Base-by-base conservation (phyloP, 2,888 invertebrate species). In the Tetrapedia diversipes region DNA sequence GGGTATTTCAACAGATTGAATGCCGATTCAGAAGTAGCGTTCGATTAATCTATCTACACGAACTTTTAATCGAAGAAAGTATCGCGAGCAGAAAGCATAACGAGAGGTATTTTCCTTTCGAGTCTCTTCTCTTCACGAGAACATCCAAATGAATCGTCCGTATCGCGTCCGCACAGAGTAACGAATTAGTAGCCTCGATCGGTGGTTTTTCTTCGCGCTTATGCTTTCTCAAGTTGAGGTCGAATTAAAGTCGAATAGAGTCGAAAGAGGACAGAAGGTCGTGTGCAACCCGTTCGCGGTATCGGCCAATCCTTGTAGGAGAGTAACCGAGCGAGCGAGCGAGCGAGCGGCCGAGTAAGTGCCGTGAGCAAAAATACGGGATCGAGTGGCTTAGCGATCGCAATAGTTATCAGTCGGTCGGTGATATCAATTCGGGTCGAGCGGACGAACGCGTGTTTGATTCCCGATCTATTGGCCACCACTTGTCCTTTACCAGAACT, bases 301-400 rank as follows among this genome's bases (percentile, higher is more conserved):
- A 22, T 45, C 53, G 53, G 53, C 27, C 53, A 16, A 29, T 47
- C 19, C 14, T 37, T 14, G 39, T 10, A 34, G 22, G 29, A 29
- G 11, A 47, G 8, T n/a, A 59, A 47, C n/a, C n/a, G n/a, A n/a
- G n/a, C n/a, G n/a, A n/a, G n/a, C n/a, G n/a, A n/a, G n/a, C n/a
- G n/a, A n/a, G n/a, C 27, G 34, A 19, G 16, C 22, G 41, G 51
- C 11, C 10, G 54, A 61, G 72, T 60, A 66, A 67, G 87, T 87
- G 87, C 85, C 87, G 87, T 86, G 87, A 71, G 87, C 87, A 87
- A 87, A 86, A 79, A 74, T 70, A 43, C 37, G 65, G 60, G 73
- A 66, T 39, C 53, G 45, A 24, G 24, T 56, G 47, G 69, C 29
- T 68, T 53, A 47, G 19, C 71, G 86, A 83, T 85, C 82, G 81